Base-by-base conservation (phyloP, 2,113 vertebrate species). In the Dascyllus trimaculatus region DNA sequence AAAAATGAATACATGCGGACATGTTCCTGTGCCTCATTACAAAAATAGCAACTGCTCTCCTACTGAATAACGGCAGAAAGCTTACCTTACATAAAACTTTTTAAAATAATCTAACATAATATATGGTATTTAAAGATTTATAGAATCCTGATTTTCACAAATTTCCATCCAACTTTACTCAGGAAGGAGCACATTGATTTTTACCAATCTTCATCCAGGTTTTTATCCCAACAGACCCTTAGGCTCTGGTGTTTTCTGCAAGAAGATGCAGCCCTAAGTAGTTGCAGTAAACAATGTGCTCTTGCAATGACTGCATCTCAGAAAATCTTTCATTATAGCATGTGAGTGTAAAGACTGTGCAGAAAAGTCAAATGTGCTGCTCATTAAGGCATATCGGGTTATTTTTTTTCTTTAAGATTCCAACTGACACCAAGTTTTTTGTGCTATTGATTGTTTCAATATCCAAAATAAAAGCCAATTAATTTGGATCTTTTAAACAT, bases 1-100 rank as follows among this genome's bases (percentile, higher is more conserved):
- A 60, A 58, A 69, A 62, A 62, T n/a, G 0, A 65, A 58, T 66
- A 72, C 21, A 64, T 18, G 65, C 35, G 24, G 43, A 11, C 18
- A 70, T 48, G 26, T 52, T 60, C 71, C 22, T 43, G 45, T 32
- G 25, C 48, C 25, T 60, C 46, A 60, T 66, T 67, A 11, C 25
- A 60, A 17, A 46, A 17, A 32, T 32, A 72, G 19, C 4, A 60
- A 48, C 62, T 52, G 54, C 43, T 65, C 29, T 59, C 32, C 11
- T 8, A 3, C 22, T 53, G 32, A 58, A 17, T 11, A 49, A 21
- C 13, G 19, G 7, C 11, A n/a, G 49, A 40, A 67, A 58, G 9
- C 32, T 5, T 7, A 8, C 40, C 15, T 45, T 45, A 63, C n/a
- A 60, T 14, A 13, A 2, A 40, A 61, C n/a, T 24, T 35, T 24